Percentiles rank a stretch among this genome's conserved stretches.
Conservation (phyloP, 2,113 vertebrate species). For the Axis porcinus region DNA sequence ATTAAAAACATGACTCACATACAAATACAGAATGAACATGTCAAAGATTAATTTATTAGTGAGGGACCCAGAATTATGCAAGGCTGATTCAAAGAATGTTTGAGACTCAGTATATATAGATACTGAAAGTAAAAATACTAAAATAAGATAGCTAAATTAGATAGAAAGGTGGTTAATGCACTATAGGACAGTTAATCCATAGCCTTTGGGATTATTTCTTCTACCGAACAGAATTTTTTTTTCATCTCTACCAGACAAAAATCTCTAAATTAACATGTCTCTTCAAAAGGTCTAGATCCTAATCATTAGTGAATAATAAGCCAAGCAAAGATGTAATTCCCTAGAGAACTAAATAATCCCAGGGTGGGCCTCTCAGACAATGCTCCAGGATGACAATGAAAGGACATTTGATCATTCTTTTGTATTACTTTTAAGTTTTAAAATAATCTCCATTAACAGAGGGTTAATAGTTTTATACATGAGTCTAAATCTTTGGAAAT, state of each 20-base stretch:
- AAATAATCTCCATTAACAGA: slow-evolving; percentile 32
- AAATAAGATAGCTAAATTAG: neutral
- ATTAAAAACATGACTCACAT: slow-evolving; percentile 34
- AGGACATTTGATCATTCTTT: neutral
- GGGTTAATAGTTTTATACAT: neutral
- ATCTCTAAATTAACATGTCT: slow-evolving; percentile 11
- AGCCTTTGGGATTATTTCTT: neutral
- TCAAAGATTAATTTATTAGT: slow-evolving; percentile 12
- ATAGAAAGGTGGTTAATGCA: neutral
- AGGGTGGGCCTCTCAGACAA: neutral
- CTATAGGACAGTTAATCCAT: slow-evolving; percentile 12
- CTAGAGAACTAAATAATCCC: slow-evolving; percentile 27
- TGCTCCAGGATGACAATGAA: neutral
- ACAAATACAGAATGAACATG: slow-evolving; percentile 11
- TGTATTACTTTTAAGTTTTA: slow-evolving; percentile 43
- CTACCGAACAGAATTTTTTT: neutral
- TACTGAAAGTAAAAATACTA: slow-evolving; percentile 23
- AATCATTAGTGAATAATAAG: neutral
- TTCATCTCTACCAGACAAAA: slow-evolving; percentile 17
- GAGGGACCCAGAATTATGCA: neutral
- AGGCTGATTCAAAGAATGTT: slow-evolving; percentile 35
- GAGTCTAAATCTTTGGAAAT: slow-evolving; percentile 16
- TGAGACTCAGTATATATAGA: neutral
- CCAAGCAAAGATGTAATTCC: neutral
- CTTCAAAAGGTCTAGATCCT: neutral